These are phyloP conservation scores for Falcunculus frontatus DNA, from an alignment of 2,113 vertebrate species.

Conservation along the genomic window DNA sequence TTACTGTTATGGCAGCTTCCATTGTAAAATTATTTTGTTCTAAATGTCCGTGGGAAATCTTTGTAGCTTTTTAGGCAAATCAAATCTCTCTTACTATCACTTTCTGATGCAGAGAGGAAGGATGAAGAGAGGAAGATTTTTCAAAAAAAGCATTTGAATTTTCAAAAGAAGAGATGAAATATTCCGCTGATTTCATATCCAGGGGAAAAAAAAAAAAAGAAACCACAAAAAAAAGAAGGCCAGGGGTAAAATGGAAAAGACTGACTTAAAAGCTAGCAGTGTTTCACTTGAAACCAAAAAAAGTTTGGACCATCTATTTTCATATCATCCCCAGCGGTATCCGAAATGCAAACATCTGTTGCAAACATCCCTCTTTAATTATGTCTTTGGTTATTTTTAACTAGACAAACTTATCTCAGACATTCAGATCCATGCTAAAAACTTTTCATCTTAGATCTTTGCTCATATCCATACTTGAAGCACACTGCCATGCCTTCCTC, in stretches of 20 bases:
- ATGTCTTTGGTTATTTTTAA: slow-evolving; percentile 40
- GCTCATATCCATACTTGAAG: background rate
- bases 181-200: background rate
- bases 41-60: background rate
- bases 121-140: background rate
- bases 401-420: slow-evolving; percentile 15
- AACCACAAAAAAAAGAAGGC: accelerated
- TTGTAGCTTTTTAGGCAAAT: background rate
- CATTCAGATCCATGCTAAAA: background rate
- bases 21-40: background rate
- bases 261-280: background rate
- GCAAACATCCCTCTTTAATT: slow-evolving; percentile 24
- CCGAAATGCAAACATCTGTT: slow-evolving; percentile 2
- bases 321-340: background rate
- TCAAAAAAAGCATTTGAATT: background rate
- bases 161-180: background rate
- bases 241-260: background rate
- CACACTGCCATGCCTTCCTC: background rate
- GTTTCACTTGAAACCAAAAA: background rate
- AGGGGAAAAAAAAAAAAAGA: background rate
- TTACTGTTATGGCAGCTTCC: background rate
- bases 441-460: background rate
- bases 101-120: background rate
- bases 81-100: background rate
- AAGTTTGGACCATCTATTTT: background rate